A percentile compares a stretch with the other conserved stretches of the same genome.
Conservation (phyloP, 1,140 invertebrate species). For the Lepidostoma basale region DNA sequence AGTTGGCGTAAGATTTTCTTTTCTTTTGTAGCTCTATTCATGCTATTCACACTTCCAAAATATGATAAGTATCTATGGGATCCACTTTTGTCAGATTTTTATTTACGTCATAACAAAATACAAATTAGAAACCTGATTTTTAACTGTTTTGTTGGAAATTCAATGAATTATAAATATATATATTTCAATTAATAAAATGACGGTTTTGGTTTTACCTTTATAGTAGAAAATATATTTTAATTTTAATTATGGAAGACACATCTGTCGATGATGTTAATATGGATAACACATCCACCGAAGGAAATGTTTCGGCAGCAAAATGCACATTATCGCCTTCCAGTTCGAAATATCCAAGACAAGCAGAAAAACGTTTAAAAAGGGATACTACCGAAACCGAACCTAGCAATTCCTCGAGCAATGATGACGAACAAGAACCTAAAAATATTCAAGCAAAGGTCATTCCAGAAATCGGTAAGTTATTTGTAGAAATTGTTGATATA, state of each 20-base stretch:
- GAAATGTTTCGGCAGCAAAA: not conserved
- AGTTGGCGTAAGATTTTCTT: too few relatives aligned
- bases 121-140: not conserved
- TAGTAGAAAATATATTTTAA: not conserved
- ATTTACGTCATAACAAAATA: slow-evolving; percentile 33
- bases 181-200: slow-evolving; percentile 4
- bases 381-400: not conserved
- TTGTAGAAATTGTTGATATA: not conserved
- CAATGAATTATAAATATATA: too few relatives aligned
- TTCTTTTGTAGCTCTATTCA: too few relatives aligned
- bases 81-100: slow-evolving; percentile 16
- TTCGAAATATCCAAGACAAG: slow-evolving; percentile 12
- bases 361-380: slow-evolving; percentile 33
- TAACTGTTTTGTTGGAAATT: too few relatives aligned
- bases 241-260: slow-evolving; percentile 19
- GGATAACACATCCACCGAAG: slow-evolving; percentile 9
- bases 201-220: not conserved
- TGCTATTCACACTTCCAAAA: too few relatives aligned
- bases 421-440: slow-evolving; percentile 15
- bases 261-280: slow-evolving; percentile 23
- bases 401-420: not conserved
- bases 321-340: not conserved
- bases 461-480: slow-evolving; percentile 1
- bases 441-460: slow-evolving; percentile 14
- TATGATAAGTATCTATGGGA: slow-evolving; percentile 10